Percentiles rank a stretch among this genome's conserved stretches.
phyloP scores from a whole-genome alignment of 2,113 vertebrate genomes.

The Micromys minutus region DNA sequence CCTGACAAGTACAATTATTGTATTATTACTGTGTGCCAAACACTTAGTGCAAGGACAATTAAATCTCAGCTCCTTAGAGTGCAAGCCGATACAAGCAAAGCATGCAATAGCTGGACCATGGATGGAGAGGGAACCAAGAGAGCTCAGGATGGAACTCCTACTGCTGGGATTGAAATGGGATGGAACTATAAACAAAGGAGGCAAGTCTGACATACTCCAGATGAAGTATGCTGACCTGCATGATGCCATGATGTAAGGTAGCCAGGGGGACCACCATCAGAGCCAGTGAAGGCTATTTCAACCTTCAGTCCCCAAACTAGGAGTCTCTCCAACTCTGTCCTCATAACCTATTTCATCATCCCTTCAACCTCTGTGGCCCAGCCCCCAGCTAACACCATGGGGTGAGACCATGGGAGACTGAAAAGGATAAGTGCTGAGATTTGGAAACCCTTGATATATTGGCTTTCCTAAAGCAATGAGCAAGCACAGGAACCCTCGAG shows the following conservation, averaged over 20 bases:
- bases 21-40: neutral
- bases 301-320: neutral
- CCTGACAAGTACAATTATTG: neutral
- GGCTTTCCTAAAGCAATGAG: neutral
- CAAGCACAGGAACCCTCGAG: neutral
- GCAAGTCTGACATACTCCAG: neutral
- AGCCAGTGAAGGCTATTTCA: neutral
- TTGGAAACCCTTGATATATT: neutral
- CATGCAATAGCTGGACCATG: neutral
- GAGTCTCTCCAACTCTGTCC: neutral
- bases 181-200: neutral
- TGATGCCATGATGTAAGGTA: neutral
- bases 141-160: neutral
- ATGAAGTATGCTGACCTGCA: rapidly evolving
- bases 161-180: neutral
- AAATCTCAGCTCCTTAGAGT: neutral
- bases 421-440: neutral
- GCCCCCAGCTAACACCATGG: neutral
- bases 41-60: neutral
- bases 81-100: neutral
- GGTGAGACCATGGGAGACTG: neutral
- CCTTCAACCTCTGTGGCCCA: neutral
- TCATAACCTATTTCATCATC: neutral
- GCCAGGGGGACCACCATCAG: neutral
- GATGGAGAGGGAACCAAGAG: neutral